Conservation (phyloP, 2,113 vertebrate species). For the Emydocephalus ijimae region DNA sequence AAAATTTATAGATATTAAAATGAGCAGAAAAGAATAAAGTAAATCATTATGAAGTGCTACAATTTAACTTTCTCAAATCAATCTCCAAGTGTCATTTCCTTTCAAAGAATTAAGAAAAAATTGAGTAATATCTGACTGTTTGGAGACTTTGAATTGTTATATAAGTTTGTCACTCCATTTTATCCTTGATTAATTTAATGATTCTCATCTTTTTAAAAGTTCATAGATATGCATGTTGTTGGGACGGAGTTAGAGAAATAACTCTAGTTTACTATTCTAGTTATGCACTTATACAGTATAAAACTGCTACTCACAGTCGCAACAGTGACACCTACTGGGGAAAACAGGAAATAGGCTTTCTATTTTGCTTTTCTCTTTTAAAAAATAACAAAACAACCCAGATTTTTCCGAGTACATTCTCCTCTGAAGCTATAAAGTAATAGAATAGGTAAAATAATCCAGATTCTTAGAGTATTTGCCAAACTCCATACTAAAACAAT, state of each 20-base stretch:
- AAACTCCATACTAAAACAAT: background rate
- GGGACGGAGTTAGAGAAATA: conserved; percentile 16
- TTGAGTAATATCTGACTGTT: background rate
- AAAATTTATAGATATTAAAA: fast-evolving
- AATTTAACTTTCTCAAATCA: background rate
- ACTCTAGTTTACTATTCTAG: conserved; percentile 8
- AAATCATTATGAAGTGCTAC: background rate
- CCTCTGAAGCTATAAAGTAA: conserved; percentile 6
- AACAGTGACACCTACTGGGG: conserved; percentile 74
- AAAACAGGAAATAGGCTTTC: conserved; percentile 20
- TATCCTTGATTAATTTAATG: conserved; percentile 35
- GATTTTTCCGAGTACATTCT: conserved; percentile 13
- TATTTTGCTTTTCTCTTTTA: conserved; percentile 22
- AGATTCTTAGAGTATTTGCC: conserved; percentile 34
- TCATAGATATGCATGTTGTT: conserved; percentile 1
- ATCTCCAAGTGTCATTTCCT: background rate
- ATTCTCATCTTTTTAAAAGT: background rate
- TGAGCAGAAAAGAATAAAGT: background rate
- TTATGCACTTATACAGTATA: background rate
- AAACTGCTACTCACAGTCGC: conserved; percentile 56
- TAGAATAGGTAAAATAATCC: conserved; percentile 12
- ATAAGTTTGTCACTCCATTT: conserved; percentile 15
- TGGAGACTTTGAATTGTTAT: background rate
- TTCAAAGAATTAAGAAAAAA: background rate
- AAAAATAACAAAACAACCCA: background rate